Base-by-base conservation (phyloP, 2,888 invertebrate genomes). In the Hypolimnas misippus region DNA sequence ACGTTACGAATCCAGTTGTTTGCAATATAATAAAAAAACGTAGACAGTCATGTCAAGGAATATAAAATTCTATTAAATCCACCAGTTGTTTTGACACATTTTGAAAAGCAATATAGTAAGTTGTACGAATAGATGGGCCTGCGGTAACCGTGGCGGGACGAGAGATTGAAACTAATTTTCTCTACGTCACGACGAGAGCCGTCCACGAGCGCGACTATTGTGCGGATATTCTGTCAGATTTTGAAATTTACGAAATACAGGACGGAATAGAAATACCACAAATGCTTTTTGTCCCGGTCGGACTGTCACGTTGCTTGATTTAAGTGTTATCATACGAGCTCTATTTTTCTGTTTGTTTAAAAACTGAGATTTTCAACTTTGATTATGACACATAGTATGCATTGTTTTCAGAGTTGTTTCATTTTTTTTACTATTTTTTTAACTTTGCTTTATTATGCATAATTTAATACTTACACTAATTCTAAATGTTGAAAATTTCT, bases 81-180 rank as follows among this genome's bases (percentile, higher is more conserved):
- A 31, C 31, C 62, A 51, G 50, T 51, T 56, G 42, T 61, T 55
- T 35, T 51, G 38, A 46, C 25, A 53, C 63, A 62, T 60, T 65
- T 65, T 62, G 44, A 60, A 65, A 62, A 53, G 61, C 46, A 55
- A 62, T 59, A 57, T 62, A 66, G 53, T 54, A 42, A 53, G 59
- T 57, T 65, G 61, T 56, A 67, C 65, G 69, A 62, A 69, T 63
- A 65, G 65, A 57, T 14, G 54, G 55, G 54, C 33, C 69, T 76
- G 81, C 76, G 81, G 87, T 79, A 67, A 67, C 64, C 72, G 85
- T 70, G 87, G 86, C 81, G 74, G 73, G 75, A 67, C 72, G 74
- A 73, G 75, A 76, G 81, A 81, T 82, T 77, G 76, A 87, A 89
- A 88, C 87, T 87, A 87, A 89, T 89, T 88, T 88, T 85, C 84